Evolutionary conservation across 1,140 invertebrate species (phyloP).

Genomic region (Dreissena polymorpha): DNA sequence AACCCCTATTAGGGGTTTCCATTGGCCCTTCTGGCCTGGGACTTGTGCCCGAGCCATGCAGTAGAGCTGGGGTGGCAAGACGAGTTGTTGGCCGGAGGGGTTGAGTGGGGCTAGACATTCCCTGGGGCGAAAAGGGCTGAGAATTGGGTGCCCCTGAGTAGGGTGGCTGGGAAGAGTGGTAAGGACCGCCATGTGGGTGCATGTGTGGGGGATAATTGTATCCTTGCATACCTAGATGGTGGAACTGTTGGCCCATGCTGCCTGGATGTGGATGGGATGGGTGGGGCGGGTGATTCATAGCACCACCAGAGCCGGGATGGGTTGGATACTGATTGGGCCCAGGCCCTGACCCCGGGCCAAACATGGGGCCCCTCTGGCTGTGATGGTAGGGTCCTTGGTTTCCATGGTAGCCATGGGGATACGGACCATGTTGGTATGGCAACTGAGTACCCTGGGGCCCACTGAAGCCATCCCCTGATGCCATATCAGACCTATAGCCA

Average conservation of each 20-base stretch:
- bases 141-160: neutral
- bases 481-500: constrained; percentile 15
- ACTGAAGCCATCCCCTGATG: neutral
- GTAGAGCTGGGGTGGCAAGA: neutral
- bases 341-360: neutral
- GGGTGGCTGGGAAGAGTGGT: neutral
- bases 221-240: neutral
- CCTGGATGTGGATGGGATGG: neutral
- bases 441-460: constrained; percentile 20
- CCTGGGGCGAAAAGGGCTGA: neutral
- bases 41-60: neutral
- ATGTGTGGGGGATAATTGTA: neutral
- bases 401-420: constrained; percentile 19
- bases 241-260: neutral
- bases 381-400: constrained; percentile 26
- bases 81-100: constrained; percentile 11
- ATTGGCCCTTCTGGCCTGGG: constrained; percentile 11
- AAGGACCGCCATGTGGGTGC: neutral
- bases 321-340: neutral
- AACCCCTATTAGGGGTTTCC: constrained; percentile 33
- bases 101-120: constrained; percentile 15
- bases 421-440: constrained; percentile 4
- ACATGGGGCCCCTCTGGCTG: constrained; percentile 1
- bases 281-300: neutral
- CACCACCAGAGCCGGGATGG: constrained; percentile 19